These are phyloP conservation scores for Sarcophaga rosellei DNA, from an alignment of 2,888 invertebrate species.

Conservation along the genomic window DNA sequence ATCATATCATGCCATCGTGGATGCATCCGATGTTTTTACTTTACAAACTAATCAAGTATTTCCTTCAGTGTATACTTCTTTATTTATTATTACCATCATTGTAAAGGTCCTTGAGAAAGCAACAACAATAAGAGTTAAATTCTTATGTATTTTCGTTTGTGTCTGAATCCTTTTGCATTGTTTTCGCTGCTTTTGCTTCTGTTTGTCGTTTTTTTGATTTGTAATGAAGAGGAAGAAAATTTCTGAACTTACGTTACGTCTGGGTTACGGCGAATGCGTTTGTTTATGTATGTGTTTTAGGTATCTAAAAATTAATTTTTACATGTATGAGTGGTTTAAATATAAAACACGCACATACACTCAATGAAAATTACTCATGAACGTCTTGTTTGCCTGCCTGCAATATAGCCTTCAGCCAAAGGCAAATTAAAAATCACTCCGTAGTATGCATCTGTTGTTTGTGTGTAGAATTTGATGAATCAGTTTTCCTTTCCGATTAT, in stretches of 20 bases:
- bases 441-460: background rate
- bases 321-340: constrained; percentile 62
- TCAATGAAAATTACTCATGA: too few species aligned
- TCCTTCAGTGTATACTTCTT: background rate
- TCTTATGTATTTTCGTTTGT: background rate
- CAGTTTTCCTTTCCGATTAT: background rate
- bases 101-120: constrained; percentile 10
- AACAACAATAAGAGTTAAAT: background rate
- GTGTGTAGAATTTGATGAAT: constrained; percentile 28
- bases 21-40: too few species aligned
- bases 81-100: background rate
- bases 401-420: too few species aligned
- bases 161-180: constrained; percentile 28
- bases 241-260: too few species aligned
- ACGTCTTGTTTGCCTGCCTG: too few species aligned
- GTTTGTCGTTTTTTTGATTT: background rate
- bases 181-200: constrained; percentile 35
- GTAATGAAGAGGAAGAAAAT: background rate
- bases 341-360: constrained; percentile 6
- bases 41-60: too few species aligned
- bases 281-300: constrained; percentile 7
- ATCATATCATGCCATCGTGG: too few species aligned
- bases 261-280: too few species aligned
- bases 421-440: too few species aligned
- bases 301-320: too few species aligned